These are phyloP conservation scores for Platysteira castanea DNA, from an alignment of 2,113 vertebrate genomes.

Conservation along the genomic window DNA sequence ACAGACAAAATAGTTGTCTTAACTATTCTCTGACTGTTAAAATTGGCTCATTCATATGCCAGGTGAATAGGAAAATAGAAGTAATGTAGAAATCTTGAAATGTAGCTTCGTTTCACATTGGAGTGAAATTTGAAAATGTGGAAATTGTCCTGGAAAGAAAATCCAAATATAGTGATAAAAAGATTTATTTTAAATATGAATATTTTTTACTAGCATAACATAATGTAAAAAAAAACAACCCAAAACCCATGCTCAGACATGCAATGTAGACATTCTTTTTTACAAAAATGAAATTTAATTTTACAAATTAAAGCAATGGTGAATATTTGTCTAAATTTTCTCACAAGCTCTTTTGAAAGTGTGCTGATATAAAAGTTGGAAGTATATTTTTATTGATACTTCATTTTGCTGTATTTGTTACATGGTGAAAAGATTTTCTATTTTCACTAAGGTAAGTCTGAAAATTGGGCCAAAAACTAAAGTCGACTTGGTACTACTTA, in stretches of 20 bases:
- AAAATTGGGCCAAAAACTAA: background rate
- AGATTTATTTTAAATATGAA: background rate
- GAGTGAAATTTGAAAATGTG: background rate
- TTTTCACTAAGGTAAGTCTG: background rate
- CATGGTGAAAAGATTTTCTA: background rate
- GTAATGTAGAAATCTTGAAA: background rate
- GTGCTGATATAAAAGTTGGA: background rate
- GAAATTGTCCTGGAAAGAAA: background rate
- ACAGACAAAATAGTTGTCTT: background rate
- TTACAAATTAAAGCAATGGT: background rate
- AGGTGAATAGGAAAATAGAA: background rate
- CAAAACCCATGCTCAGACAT: background rate
- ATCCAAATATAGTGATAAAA: background rate
- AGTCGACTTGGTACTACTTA: background rate
- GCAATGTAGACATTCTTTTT: background rate
- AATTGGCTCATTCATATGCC: background rate
- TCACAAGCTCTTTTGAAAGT: background rate
- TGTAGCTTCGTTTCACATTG: background rate
- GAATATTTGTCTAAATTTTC: background rate
- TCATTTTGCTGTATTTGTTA: background rate
- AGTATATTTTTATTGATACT: background rate
- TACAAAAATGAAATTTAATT: background rate
- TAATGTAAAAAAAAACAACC: background rate
- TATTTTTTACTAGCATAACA: background rate
- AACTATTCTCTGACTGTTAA: background rate